A percentile compares a stretch with the other conserved stretches of the same genome.
Conservation (phyloP, 2,888 invertebrate genomes). For the Nomada ruficornis region DNA sequence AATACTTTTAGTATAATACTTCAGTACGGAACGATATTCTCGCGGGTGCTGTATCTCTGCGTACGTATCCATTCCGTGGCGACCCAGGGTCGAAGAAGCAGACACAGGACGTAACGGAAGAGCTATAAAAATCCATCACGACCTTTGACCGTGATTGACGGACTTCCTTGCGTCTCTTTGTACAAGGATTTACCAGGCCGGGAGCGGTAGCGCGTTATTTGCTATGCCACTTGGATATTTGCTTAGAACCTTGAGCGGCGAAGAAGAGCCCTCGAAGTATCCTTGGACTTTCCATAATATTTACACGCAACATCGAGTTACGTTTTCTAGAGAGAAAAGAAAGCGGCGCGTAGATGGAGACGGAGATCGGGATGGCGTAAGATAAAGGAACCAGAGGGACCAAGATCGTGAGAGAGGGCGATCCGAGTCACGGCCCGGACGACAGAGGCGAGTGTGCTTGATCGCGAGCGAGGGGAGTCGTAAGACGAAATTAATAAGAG, state of each 20-base stretch:
- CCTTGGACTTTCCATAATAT: conserved; percentile 76
- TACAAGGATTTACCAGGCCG: conserved; percentile 56
- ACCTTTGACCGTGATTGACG: conserved; percentile 67
- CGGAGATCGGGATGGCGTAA: conserved; percentile 21
- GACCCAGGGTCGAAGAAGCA: not conserved
- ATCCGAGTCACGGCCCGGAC: conserved; percentile 25
- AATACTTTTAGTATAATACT: too few species aligned
- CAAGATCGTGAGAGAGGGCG: conserved; percentile 67
- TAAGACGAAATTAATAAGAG: conserved; percentile 73
- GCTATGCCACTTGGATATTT: conserved; percentile 70
- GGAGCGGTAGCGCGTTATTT: conserved; percentile 68
- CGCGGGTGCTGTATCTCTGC: too few species aligned
- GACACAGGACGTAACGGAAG: not conserved
- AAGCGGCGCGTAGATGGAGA: conserved; percentile 31
- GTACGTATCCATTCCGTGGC: not conserved
- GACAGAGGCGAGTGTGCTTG: conserved; percentile 47
- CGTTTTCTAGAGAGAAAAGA: conserved; percentile 55
- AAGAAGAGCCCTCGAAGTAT: conserved; percentile 68
- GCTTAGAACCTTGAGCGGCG: conserved; percentile 69
- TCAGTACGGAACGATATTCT: too few species aligned
- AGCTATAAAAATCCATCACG: conserved; percentile 29
- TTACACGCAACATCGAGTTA: conserved; percentile 74
- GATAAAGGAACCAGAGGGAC: conserved; percentile 55
- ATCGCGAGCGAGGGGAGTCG: conserved; percentile 56
- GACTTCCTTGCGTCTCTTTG: conserved; percentile 44